Percentiles rank a stretch among this genome's conserved stretches.
These are phyloP conservation scores for Numida meleagris DNA, from an alignment of 2,113 vertebrate genomes.

Conservation along the genomic window DNA sequence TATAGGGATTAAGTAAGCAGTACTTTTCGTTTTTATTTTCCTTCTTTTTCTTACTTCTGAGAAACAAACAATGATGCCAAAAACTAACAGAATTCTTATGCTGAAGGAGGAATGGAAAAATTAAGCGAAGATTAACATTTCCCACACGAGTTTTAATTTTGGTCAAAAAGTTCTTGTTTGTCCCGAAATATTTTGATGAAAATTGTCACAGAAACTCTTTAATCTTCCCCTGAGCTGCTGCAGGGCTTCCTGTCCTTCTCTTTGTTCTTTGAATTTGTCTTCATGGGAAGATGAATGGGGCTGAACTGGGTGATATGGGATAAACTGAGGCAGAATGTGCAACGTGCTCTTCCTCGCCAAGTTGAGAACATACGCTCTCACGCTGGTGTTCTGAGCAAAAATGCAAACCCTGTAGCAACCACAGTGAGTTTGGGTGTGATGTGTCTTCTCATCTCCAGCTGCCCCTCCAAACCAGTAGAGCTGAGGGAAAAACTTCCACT, in stretches of 20 bases:
- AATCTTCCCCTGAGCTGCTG: background rate
- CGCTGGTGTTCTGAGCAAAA: background rate
- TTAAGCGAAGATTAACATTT: background rate
- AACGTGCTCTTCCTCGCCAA: background rate
- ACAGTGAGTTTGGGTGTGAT: background rate
- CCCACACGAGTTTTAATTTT: background rate
- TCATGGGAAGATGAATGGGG: background rate
- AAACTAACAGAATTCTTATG: background rate
- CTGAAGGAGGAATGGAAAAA: background rate
- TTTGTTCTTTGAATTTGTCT: background rate
- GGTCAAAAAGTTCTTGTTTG: background rate
- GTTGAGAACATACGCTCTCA: background rate
- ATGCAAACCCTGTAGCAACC: background rate
- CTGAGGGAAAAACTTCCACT: background rate
- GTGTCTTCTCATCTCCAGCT: background rate
- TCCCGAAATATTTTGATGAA: background rate
- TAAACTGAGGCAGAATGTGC: background rate
- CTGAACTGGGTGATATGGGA: background rate
- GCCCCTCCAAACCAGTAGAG: background rate
- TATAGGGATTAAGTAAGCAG: background rate
- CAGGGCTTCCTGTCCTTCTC: background rate
- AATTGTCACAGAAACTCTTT: background rate
- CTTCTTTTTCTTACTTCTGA: background rate
- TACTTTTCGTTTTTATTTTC: background rate
- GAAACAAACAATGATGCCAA: background rate